Conservation (phyloP, 1,140 invertebrate genomes). For the Colletes gigas region DNA sequence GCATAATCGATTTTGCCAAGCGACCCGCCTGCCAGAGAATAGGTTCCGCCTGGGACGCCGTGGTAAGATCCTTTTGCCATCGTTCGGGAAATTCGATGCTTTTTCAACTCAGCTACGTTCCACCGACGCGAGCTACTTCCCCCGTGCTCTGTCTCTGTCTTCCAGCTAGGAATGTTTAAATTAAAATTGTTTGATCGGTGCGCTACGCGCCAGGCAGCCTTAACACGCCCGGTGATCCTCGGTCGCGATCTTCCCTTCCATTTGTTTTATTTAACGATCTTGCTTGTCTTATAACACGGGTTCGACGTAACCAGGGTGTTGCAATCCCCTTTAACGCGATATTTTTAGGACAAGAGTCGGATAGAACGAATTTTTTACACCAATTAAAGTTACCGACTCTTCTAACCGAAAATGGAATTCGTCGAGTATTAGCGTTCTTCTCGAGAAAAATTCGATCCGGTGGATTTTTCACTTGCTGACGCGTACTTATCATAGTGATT, state of each 20-base stretch:
- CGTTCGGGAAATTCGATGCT: conserved; percentile 48
- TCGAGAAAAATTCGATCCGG: background rate
- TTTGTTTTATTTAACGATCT: no score
- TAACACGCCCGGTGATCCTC: background rate
- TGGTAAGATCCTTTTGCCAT: conserved; percentile 39
- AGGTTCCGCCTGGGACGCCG: conserved; percentile 5
- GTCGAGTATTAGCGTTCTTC: conserved; percentile 4
- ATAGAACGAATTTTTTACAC: no score
- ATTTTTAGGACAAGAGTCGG: no score
- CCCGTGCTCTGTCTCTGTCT: background rate
- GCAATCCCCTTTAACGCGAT: no score
- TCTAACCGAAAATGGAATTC: background rate
- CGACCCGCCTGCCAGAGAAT: conserved; percentile 34
- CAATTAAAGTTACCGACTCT: no score
- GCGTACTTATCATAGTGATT: background rate
- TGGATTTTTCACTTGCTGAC: conserved; percentile 5
- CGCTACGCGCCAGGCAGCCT: background rate
- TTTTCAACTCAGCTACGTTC: conserved; percentile 10
- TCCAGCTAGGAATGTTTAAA: conserved; percentile 23
- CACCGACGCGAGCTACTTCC: background rate
- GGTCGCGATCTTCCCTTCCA: background rate
- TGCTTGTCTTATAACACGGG: no score
- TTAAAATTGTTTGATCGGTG: conserved; percentile 27
- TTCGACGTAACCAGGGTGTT: no score
- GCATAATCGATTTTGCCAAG: conserved; percentile 57